Percentiles rank a stretch among this genome's conserved stretches.
Evolutionary conservation across 2,113 vertebrate species (phyloP).

Genomic region (Chionomys nivalis): DNA sequence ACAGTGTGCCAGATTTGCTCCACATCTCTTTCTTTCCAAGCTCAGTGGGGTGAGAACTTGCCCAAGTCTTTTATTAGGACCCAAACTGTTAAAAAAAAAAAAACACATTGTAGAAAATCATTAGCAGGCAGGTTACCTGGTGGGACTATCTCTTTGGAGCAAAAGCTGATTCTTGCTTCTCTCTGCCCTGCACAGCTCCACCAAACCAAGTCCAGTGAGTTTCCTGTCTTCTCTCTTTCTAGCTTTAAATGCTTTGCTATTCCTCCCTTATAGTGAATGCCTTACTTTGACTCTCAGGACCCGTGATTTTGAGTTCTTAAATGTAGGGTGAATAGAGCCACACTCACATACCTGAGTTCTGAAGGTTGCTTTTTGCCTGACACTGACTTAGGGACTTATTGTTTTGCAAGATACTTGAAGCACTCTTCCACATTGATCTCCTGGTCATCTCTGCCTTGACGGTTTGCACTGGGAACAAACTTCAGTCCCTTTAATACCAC

Average conservation of each 20-base stretch:
- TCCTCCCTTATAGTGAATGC: accelerated
- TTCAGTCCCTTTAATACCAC: accelerated
- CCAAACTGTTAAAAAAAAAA: accelerated
- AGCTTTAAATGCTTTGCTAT: accelerated
- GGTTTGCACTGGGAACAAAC: accelerated
- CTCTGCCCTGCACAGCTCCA: background rate
- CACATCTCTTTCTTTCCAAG: accelerated
- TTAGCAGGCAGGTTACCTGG: accelerated
- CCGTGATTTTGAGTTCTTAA: background rate
- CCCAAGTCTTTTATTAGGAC: background rate
- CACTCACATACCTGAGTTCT: background rate
- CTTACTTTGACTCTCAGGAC: background rate
- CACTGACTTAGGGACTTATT: background rate
- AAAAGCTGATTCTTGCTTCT: accelerated
- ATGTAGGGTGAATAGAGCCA: no score
- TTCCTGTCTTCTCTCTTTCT: background rate
- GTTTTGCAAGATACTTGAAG: background rate
- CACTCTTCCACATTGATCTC: accelerated
- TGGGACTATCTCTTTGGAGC: accelerated
- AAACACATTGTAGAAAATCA: accelerated
- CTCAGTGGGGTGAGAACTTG: background rate
- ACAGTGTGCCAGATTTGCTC: accelerated
- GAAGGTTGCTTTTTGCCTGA: background rate
- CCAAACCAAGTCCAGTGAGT: no score
- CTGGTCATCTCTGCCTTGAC: background rate